Evolutionary conservation across 2,888 invertebrate genomes (phyloP).

Genomic region (Sinohyriopsis cumingii): DNA sequence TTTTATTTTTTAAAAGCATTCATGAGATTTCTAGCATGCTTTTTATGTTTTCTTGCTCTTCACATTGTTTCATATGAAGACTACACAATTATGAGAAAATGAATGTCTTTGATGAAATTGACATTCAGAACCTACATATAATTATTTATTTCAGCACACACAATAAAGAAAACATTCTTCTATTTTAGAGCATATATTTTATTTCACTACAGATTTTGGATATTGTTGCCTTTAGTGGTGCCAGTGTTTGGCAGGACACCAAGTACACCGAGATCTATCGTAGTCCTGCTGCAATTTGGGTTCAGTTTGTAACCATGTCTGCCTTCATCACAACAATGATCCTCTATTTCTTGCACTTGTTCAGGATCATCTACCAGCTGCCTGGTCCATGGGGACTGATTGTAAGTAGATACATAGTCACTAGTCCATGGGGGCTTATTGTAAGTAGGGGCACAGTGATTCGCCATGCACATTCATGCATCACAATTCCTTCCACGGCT

Average conservation of each 20-base stretch:
- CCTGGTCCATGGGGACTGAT: slow-evolving; percentile 63
- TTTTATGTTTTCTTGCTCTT: too few species aligned
- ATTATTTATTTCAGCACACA: too few species aligned
- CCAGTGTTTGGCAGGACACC: slow-evolving; percentile 16
- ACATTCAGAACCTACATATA: too few species aligned
- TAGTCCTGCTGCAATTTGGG: slow-evolving; percentile 59
- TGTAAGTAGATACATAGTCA: slow-evolving; percentile 48
- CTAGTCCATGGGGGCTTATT: too few species aligned
- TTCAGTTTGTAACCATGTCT: slow-evolving; percentile 63
- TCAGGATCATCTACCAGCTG: slow-evolving; percentile 55
- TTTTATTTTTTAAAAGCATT: too few species aligned
- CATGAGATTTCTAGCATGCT: too few species aligned
- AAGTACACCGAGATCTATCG: slow-evolving; percentile 26
- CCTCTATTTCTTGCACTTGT: slow-evolving; percentile 58
- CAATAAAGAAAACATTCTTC: too few species aligned
- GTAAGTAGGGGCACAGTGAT: neutral
- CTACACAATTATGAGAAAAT: too few species aligned
- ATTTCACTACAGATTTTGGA: slow-evolving; percentile 52
- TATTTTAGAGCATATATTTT: neutral
- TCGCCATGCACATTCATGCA: too few species aligned
- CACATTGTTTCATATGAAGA: too few species aligned
- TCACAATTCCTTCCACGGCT: too few species aligned
- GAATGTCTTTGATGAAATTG: too few species aligned
- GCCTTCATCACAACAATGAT: slow-evolving; percentile 56
- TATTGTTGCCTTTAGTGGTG: slow-evolving; percentile 61